phyloP scores from a whole-genome alignment of 2,797 vertebrate genomes.

The Urophycis tenuis region DNA sequence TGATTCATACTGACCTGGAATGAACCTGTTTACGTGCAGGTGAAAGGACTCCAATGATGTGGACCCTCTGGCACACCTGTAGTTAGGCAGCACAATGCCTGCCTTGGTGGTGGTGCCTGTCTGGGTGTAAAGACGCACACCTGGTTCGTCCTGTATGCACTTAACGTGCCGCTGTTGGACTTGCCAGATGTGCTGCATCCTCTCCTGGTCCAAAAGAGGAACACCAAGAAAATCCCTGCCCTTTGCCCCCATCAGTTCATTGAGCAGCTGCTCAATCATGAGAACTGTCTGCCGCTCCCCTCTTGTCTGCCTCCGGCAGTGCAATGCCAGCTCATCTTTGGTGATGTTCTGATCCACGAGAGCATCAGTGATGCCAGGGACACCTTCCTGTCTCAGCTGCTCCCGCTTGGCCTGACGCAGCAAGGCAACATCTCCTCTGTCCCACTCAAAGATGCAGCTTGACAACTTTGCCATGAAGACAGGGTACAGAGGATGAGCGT shows the following conservation, averaged over 20 bases:
- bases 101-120: slow-evolving; percentile 12
- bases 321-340: slow-evolving; percentile 15
- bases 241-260: slow-evolving; percentile 16
- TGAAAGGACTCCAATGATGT: no score
- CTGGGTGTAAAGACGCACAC: slow-evolving; percentile 14
- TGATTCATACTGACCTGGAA: no score
- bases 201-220: slow-evolving; percentile 6
- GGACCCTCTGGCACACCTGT: slow-evolving; percentile 25
- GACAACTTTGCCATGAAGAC: slow-evolving; percentile 7
- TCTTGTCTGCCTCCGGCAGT: slow-evolving; percentile 17
- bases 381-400: slow-evolving; percentile 14
- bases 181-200: slow-evolving; percentile 21
- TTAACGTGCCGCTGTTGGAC: slow-evolving; percentile 15
- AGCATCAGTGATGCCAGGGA: slow-evolving; percentile 19
- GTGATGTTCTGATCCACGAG: slow-evolving; percentile 18
- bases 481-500: slow-evolving; percentile 10
- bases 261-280: slow-evolving; percentile 13
- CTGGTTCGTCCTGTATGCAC: slow-evolving; percentile 29
- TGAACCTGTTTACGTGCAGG: no score
- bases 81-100: slow-evolving; percentile 4
- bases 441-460: slow-evolving; percentile 18
- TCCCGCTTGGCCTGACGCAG: slow-evolving; percentile 10
- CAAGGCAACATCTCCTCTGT: slow-evolving; percentile 6
- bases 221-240: slow-evolving; percentile 15
- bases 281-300: slow-evolving; percentile 12